A percentile compares a stretch with the other conserved stretches of the same genome.
These are phyloP conservation scores for Periophthalmus modestus DNA, from an alignment of 2,113 vertebrate species.

Conservation along the genomic window DNA sequence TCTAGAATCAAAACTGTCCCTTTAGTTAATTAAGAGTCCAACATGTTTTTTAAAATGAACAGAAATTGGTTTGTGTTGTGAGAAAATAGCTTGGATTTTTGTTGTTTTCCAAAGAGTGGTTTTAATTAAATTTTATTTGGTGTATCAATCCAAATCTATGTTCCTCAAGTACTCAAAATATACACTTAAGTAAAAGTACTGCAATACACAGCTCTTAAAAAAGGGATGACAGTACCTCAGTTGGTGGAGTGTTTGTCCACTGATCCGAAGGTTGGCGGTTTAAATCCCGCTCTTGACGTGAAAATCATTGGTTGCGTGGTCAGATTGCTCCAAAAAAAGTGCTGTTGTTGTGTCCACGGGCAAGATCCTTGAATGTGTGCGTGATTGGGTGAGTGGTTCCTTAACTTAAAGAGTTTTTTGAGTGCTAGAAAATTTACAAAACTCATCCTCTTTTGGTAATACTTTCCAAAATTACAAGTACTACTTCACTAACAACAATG, in stretches of 20 bases:
- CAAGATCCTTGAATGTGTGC: no score
- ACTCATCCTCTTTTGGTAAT: background rate
- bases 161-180: no score
- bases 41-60: constrained; percentile 12
- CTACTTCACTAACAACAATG: no score
- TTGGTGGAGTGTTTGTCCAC: no score
- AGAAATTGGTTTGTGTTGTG: constrained; percentile 12
- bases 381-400: no score
- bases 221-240: background rate
- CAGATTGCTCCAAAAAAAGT: no score
- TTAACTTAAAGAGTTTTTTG: no score
- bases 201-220: background rate
- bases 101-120: background rate
- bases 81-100: background rate
- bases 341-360: no score
- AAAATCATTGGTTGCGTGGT: no score
- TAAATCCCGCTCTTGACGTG: no score
- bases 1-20: constrained; percentile 39
- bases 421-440: background rate
- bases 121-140: background rate
- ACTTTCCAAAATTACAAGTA: background rate
- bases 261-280: no score
- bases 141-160: background rate
- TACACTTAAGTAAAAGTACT: no score
- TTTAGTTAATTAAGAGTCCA: constrained; percentile 41